Percentiles rank a stretch among this genome's conserved stretches.
phyloP scores from a whole-genome alignment of 1,140 invertebrate genomes.

The Drosophila jambulina region DNA sequence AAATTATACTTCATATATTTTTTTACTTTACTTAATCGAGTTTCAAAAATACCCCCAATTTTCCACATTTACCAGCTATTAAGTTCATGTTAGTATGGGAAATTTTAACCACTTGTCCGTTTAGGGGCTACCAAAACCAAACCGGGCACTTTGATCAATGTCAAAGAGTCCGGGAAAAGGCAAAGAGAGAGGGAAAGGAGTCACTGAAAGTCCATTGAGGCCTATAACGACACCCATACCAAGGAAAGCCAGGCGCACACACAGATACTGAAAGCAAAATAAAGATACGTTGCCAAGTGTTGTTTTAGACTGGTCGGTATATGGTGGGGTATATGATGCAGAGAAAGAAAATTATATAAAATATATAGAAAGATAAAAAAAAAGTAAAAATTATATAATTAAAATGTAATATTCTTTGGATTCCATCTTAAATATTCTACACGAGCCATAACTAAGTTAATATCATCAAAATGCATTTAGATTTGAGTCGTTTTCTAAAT shows the following conservation, averaged over 20 bases:
- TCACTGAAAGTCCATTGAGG: conserved; percentile 80
- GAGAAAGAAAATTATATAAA: neutral
- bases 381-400: neutral
- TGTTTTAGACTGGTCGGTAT: conserved; percentile 59
- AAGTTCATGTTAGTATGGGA: conserved; percentile 44
- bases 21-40: no score
- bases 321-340: conserved; percentile 12
- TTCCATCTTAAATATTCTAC: neutral
- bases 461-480: no score
- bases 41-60: neutral
- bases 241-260: conserved; percentile 22
- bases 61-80: neutral
- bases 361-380: neutral
- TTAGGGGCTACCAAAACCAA: conserved; percentile 59
- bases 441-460: no score
- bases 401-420: neutral
- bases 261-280: conserved; percentile 66
- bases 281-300: conserved; percentile 81
- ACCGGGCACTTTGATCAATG: conserved; percentile 76
- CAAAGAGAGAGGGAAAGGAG: conserved; percentile 56
- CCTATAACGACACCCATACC: conserved; percentile 72
- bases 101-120: conserved; percentile 73
- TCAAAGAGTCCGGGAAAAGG: conserved; percentile 22
- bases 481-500: neutral
- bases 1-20: neutral